These are phyloP conservation scores for Larimichthys polyactis DNA, from an alignment of 2,113 vertebrate genomes.

Conservation along the genomic window DNA sequence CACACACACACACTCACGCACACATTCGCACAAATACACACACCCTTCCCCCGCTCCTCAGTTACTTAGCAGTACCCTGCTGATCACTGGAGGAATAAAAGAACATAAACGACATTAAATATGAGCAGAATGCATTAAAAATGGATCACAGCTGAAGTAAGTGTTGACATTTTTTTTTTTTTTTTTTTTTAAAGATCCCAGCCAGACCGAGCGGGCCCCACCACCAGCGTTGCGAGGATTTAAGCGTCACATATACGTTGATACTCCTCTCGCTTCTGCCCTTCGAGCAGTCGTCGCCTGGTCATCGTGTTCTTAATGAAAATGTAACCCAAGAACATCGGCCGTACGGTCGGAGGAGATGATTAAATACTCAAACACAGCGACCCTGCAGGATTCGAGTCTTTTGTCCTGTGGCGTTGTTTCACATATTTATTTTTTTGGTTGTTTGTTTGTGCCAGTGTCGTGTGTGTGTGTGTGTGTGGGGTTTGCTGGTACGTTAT, in stretches of 20 bases:
- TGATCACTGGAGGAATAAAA: conserved; percentile 48
- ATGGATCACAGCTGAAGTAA: conserved; percentile 47
- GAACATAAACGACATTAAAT: conserved; percentile 60
- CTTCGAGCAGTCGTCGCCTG: conserved; percentile 29
- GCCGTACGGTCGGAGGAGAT: conserved; percentile 35
- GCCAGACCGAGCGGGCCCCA: background rate
- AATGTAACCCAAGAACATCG: conserved; percentile 57
- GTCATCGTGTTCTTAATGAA: conserved; percentile 40
- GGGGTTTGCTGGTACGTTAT: conserved; percentile 43
- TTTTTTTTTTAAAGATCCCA: background rate
- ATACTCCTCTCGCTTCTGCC: background rate
- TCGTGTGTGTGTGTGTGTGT: background rate
- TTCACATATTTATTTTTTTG: background rate
- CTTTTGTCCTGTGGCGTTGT: conserved; percentile 36
- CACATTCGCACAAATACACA: conserved; percentile 6
- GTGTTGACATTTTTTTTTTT: conserved; percentile 17
- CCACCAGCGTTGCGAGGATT: background rate
- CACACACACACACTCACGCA: background rate
- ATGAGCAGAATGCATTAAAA: conserved; percentile 54
- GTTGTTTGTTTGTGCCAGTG: conserved; percentile 19
- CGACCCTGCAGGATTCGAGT: conserved; percentile 35
- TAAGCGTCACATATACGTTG: background rate
- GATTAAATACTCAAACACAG: conserved; percentile 72
- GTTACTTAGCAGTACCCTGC: conserved; percentile 20
- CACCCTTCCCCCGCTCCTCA: conserved; percentile 8